These are phyloP conservation scores for Anadara kagoshimensis DNA, from an alignment of 1,140 invertebrate species.

Conservation along the genomic window DNA sequence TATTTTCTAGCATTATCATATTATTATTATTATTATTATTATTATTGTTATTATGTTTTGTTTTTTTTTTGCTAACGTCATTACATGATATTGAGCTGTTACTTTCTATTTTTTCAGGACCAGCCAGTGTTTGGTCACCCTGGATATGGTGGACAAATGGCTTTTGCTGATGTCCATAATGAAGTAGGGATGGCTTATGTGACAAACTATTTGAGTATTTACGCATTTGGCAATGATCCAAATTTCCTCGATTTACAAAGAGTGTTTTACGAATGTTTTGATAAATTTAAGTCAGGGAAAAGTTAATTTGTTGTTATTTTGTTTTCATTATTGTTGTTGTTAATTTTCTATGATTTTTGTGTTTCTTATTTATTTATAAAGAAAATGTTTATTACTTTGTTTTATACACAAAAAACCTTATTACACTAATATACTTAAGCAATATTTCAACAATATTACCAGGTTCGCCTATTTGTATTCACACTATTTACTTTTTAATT, in stretches of 20 bases:
- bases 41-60: too few relatives aligned
- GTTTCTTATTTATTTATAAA: too few relatives aligned
- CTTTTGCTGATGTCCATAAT: conserved; percentile 38
- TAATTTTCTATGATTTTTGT: too few relatives aligned
- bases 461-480: too few relatives aligned
- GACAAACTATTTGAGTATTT: conserved; percentile 40
- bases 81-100: neutral
- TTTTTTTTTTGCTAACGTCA: neutral
- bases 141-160: conserved; percentile 50
- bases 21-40: too few relatives aligned
- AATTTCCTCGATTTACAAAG: conserved; percentile 36
- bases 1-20: too few relatives aligned
- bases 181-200: conserved; percentile 43
- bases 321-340: too few relatives aligned
- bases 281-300: conserved; percentile 17
- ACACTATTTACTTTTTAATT: too few relatives aligned
- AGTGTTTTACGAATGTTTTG: conserved; percentile 46
- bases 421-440: too few relatives aligned
- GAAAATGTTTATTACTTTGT: too few relatives aligned
- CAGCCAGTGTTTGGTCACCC: conserved; percentile 37
- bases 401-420: too few relatives aligned
- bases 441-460: too few relatives aligned
- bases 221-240: conserved; percentile 26
- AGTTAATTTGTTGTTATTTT: neutral
- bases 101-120: conserved; percentile 27